These are phyloP conservation scores for Chamaetylas fuelleborni DNA, from an alignment of 2,113 vertebrate genomes.

Conservation along the genomic window DNA sequence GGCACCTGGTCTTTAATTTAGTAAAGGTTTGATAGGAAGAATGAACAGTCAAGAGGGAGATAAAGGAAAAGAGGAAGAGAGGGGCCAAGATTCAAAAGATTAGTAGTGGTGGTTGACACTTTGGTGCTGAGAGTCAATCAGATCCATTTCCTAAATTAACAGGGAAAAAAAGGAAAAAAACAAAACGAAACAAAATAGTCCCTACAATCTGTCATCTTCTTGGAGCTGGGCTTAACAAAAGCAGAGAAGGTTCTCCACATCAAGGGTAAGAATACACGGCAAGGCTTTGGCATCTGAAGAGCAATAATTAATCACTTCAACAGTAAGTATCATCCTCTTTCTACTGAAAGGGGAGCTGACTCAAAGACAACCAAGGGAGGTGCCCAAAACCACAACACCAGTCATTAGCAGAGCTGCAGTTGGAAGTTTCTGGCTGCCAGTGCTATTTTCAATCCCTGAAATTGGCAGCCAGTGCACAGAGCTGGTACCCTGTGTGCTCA, in stretches of 20 bases:
- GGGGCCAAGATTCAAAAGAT: not conserved
- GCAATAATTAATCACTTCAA: slow-evolving; percentile 19
- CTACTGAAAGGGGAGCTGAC: slow-evolving; percentile 46
- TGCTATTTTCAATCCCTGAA: not conserved
- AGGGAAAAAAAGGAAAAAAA: not conserved
- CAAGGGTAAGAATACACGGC: not conserved
- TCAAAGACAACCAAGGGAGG: slow-evolving; percentile 51
- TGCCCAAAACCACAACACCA: slow-evolving; percentile 42
- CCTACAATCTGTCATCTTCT: not conserved
- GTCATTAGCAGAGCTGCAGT: slow-evolving; percentile 58
- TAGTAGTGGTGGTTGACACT: not conserved
- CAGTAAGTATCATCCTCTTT: not conserved
- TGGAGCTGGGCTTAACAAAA: not conserved
- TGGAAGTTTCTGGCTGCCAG: slow-evolving; percentile 43
- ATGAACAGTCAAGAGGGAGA: not conserved
- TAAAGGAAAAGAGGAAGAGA: not conserved
- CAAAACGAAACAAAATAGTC: not conserved
- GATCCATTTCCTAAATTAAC: not conserved
- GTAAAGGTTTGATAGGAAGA: not conserved
- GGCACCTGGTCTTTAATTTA: not conserved
- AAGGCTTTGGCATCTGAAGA: not conserved
- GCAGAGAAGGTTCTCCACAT: not conserved
- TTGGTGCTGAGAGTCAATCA: not conserved
- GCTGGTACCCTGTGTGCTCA: accelerated
- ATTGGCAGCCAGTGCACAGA: not conserved